phyloP scores from a whole-genome alignment of 1,140 invertebrate genomes.

The Chymomyza costata region DNA sequence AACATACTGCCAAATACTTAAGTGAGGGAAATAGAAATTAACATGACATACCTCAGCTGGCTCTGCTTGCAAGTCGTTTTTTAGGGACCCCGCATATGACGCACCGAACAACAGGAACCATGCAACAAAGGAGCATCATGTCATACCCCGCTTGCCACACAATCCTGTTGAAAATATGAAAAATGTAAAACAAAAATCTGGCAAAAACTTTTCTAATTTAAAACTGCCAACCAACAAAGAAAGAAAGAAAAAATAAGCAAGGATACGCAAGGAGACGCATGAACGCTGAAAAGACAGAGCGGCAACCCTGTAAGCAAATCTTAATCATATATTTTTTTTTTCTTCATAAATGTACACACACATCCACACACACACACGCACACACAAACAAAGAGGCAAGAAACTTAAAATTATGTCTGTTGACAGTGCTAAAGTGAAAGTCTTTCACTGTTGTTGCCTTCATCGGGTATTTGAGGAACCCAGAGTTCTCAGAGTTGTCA shows the following conservation, averaged over 20 bases:
- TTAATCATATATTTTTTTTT: too few relatives aligned
- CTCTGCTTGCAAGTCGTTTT: conserved; percentile 20
- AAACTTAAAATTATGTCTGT: conserved; percentile 63
- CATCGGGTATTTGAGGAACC: neutral
- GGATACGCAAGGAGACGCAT: conserved; percentile 44
- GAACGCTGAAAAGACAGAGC: conserved; percentile 26
- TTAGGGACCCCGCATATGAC: conserved; percentile 55
- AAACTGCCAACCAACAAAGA: conserved; percentile 63
- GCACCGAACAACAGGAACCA: conserved; percentile 35
- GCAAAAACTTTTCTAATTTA: conserved; percentile 73
- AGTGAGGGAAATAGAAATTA: conserved; percentile 67
- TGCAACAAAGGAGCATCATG: conserved; percentile 49
- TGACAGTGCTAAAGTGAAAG: conserved; percentile 57
- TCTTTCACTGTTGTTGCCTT: conserved; percentile 25
- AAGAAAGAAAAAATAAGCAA: conserved; percentile 43
- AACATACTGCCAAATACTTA: neutral
- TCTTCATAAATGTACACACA: conserved; percentile 26
- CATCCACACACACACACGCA: neutral
- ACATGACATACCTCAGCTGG: conserved; percentile 49
- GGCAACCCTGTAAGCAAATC: conserved; percentile 46
- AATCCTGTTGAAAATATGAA: conserved; percentile 65
- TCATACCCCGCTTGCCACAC: conserved; percentile 28
- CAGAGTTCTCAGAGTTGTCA: neutral
- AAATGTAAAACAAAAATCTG: conserved; percentile 73
- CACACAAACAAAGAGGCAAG: conserved; percentile 23